A percentile compares a stretch with the other conserved stretches of the same genome.
These are phyloP conservation scores for Cepphus grylle DNA, from an alignment of 2,113 vertebrate genomes.

Conservation along the genomic window DNA sequence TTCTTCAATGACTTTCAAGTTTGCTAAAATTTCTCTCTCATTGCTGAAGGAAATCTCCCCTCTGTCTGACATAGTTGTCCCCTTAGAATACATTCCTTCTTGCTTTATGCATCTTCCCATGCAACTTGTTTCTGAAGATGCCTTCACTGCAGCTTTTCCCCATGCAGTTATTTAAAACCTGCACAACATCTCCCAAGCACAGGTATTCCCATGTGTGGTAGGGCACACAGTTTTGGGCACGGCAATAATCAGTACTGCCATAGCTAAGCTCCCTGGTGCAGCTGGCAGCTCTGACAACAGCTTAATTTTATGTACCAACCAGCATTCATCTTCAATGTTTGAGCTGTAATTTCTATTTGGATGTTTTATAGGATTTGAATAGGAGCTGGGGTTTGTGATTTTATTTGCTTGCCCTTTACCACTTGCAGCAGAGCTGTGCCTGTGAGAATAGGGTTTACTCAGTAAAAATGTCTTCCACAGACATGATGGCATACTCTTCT, in stretches of 20 bases:
- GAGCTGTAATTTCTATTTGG: background rate
- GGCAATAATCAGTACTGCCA: background rate
- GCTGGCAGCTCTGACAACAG: background rate
- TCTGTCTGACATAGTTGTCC: background rate
- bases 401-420: background rate
- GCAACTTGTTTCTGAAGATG: background rate
- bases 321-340: background rate
- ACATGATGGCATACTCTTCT: background rate
- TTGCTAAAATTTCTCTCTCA: background rate
- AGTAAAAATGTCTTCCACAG: background rate
- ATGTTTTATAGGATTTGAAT: background rate
- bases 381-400: background rate
- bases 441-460: background rate
- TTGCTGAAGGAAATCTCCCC: background rate
- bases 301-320: background rate
- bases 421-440: background rate
- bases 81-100: background rate
- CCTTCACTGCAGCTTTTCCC: background rate
- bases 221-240: background rate
- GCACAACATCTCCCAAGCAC: background rate
- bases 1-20: background rate
- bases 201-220: background rate
- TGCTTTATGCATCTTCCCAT: background rate
- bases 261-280: background rate
- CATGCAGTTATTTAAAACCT: background rate